These are phyloP conservation scores for Lepus townsendii DNA, from an alignment of 2,797 vertebrate genomes.

Conservation along the genomic window DNA sequence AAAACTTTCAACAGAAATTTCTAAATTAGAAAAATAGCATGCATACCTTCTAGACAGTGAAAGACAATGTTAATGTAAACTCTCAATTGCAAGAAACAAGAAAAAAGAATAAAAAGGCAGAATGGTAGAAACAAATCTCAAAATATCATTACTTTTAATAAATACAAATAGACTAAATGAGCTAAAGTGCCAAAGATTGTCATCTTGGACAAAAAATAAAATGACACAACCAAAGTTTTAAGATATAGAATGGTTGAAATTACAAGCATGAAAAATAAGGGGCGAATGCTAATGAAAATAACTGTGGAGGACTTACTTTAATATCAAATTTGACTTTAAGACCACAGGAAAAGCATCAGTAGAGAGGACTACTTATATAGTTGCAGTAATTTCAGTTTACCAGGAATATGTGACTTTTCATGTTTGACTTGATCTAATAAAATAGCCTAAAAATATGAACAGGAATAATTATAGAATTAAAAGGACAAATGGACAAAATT, in stretches of 20 bases:
- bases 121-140: conserved; percentile 37
- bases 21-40: conserved; percentile 38
- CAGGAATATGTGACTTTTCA: not conserved
- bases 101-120: conserved; percentile 14
- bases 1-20: conserved; percentile 36
- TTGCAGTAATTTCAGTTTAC: conserved; percentile 8
- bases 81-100: not conserved
- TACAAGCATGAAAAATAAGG: conserved; percentile 38
- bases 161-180: not conserved
- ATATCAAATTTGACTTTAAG: conserved; percentile 4
- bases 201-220: conserved; percentile 47
- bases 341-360: not conserved
- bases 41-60: not conserved
- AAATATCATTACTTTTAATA: conserved; percentile 25
- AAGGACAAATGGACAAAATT: conserved; percentile 2
- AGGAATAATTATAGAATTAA: not conserved
- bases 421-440: conserved; percentile 34
- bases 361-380: not conserved
- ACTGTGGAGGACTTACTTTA: not conserved
- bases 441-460: conserved; percentile 31
- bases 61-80: not conserved
- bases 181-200: not conserved
- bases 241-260: not conserved
- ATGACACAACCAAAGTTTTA: not conserved
- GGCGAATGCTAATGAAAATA: not conserved